These are phyloP conservation scores for Donacobius atricapilla DNA, from an alignment of 2,113 vertebrate species.

Conservation along the genomic window DNA sequence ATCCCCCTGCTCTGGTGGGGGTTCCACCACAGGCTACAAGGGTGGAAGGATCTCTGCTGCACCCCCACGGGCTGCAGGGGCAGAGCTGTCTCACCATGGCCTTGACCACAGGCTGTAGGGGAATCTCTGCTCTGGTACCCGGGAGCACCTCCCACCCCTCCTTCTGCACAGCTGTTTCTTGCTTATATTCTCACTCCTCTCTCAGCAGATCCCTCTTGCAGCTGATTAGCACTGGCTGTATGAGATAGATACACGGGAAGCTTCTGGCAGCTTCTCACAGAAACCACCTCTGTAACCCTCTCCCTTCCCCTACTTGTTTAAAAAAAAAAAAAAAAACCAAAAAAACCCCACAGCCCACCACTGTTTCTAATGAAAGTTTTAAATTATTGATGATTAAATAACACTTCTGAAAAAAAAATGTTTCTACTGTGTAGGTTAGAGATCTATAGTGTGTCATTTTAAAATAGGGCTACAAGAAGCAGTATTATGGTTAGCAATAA, in stretches of 20 bases:
- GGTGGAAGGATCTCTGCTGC: not conserved
- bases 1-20: not conserved
- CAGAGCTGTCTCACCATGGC: not conserved
- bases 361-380: not conserved
- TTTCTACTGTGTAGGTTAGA: not conserved
- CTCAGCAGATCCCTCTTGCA: not conserved
- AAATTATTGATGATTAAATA: not conserved
- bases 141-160: not conserved
- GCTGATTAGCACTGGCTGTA: too few relatives aligned
- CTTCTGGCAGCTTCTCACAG: not conserved
- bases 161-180: not conserved
- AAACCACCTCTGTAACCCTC: not conserved
- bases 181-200: not conserved
- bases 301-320: not conserved
- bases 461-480: not conserved
- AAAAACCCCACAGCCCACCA: not conserved
- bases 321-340: not conserved
- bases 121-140: not conserved
- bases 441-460: not conserved
- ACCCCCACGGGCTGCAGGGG: not conserved
- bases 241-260: not conserved
- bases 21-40: not conserved
- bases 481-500: not conserved
- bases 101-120: not conserved
- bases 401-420: not conserved